Percentiles rank a stretch among this genome's conserved stretches.
Evolutionary conservation across 2,797 vertebrate species (phyloP).

Genomic region (Otolemur crassicaudatus): DNA sequence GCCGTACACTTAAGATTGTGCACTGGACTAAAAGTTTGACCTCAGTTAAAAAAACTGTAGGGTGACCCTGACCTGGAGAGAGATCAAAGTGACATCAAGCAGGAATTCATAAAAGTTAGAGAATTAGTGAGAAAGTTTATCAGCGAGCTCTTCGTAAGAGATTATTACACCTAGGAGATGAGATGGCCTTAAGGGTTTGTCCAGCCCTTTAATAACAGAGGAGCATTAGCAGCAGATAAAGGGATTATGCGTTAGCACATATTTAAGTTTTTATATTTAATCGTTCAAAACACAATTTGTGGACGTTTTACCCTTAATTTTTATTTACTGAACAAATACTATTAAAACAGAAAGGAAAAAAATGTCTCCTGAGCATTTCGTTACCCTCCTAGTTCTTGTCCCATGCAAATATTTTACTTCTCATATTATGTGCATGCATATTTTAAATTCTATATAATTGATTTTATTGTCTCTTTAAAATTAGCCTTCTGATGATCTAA

Average conservation of each 20-base stretch:
- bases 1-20: no score
- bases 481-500: conserved; percentile 35
- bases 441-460: conserved; percentile 30
- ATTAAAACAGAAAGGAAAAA: conserved; percentile 40
- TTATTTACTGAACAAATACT: conserved; percentile 40
- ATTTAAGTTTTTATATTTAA: neutral
- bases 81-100: neutral
- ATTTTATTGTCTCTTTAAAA: conserved; percentile 49
- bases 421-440: neutral
- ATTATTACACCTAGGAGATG: neutral
- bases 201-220: conserved; percentile 19
- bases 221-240: neutral
- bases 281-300: neutral
- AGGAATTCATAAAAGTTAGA: neutral
- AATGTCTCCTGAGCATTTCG: neutral
- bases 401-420: neutral
- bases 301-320: conserved; percentile 19
- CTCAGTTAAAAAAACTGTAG: neutral
- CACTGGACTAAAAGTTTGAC: neutral
- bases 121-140: neutral
- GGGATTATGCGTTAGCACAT: neutral
- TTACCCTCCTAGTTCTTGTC: neutral
- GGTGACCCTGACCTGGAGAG: neutral
- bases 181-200: neutral
- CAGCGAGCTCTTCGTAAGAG: neutral